phyloP scores from a whole-genome alignment of 1,140 invertebrate species.

The Drosophila baimaii region DNA sequence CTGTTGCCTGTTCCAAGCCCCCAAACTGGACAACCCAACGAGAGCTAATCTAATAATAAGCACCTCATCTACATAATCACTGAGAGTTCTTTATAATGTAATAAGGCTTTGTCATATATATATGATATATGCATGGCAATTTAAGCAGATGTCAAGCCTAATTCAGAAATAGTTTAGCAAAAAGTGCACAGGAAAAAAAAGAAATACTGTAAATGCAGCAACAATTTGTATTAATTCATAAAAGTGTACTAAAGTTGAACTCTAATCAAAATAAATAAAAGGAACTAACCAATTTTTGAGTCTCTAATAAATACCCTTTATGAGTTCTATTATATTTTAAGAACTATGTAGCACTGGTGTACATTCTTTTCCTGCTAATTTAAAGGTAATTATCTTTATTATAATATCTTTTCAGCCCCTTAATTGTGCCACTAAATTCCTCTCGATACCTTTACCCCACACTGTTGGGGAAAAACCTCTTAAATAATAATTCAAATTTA shows the following conservation, averaged over 20 bases:
- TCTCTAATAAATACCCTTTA: background rate
- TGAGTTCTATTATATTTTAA: background rate
- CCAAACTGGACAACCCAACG: background rate
- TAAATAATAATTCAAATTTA: conserved; percentile 53
- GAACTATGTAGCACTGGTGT: too few species aligned
- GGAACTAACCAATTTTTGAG: background rate
- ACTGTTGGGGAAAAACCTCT: conserved; percentile 4
- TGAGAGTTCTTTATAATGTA: conserved; percentile 8
- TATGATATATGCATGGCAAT: conserved; percentile 3
- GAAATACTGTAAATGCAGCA: too few species aligned
- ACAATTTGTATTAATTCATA: too few species aligned
- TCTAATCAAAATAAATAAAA: background rate
- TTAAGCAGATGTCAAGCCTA: conserved; percentile 25
- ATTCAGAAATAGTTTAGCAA: conserved; percentile 15
- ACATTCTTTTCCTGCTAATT: background rate
- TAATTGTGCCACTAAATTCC: conserved; percentile 17
- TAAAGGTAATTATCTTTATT: background rate
- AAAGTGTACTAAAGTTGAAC: background rate
- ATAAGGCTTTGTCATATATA: conserved; percentile 22
- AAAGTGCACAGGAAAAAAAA: conserved; percentile 21
- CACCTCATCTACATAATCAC: conserved; percentile 29
- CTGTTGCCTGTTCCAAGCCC: background rate
- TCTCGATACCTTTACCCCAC: conserved; percentile 21
- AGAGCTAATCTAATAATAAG: conserved; percentile 34
- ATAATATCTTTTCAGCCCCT: conserved; percentile 5